Conservation (phyloP, 37 sponge, comb jelly and placozoan genomes). For the Cliona cf. orientalis region DNA sequence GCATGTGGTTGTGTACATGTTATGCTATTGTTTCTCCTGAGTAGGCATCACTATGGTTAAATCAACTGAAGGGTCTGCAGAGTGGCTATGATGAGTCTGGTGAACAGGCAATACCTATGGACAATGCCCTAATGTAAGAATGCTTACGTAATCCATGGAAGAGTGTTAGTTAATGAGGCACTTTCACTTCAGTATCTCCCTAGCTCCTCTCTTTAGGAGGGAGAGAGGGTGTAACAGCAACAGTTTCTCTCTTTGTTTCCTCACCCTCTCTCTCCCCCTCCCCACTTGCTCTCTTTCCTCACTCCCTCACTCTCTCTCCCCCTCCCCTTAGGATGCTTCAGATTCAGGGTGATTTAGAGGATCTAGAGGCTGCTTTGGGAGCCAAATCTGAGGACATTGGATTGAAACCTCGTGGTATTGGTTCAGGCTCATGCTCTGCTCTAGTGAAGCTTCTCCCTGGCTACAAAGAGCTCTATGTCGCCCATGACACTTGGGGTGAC, state of each 20-base stretch:
- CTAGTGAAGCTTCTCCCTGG: conserved; percentile 83
- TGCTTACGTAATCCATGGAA: background rate
- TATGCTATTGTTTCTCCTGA: background rate
- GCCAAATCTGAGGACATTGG: background rate
- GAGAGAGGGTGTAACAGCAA: too few relatives aligned
- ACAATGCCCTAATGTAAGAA: conserved; percentile 58
- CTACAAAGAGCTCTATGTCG: conserved; percentile 74
- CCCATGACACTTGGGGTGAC: conserved; percentile 91
- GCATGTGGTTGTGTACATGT: background rate
- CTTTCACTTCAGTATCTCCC: too few relatives aligned
- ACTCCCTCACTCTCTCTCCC: too few relatives aligned
- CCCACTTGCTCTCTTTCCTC: too few relatives aligned
- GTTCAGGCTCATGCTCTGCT: conserved; percentile 91
- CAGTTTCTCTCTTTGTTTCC: too few relatives aligned
- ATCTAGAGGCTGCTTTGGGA: conserved; percentile 78
- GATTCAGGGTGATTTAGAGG: conserved; percentile 82
- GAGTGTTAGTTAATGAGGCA: too few relatives aligned
- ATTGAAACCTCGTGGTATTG: conserved; percentile 41
- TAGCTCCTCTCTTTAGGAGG: too few relatives aligned
- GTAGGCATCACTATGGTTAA: background rate
- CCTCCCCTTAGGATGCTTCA: conserved; percentile 80
- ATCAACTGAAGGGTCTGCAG: conserved; percentile 68
- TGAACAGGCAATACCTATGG: conserved; percentile 43
- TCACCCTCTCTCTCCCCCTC: too few relatives aligned
- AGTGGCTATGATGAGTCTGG: conserved; percentile 56